Evolutionary conservation across 2,113 vertebrate genomes (phyloP).

Genomic region (Rhea pennata): DNA sequence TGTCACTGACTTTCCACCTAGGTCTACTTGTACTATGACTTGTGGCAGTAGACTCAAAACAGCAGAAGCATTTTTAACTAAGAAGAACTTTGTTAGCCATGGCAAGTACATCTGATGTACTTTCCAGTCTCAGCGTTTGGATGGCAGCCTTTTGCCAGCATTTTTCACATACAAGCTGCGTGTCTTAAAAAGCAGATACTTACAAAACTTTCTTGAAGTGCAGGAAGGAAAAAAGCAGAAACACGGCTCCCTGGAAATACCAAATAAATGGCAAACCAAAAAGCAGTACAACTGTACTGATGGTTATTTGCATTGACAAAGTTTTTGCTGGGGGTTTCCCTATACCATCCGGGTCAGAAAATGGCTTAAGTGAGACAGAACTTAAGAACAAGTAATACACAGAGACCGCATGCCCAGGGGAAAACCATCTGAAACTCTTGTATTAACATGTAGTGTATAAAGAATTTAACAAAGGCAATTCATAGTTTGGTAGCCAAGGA

Average conservation of each 20-base stretch:
- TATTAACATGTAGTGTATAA: conserved; percentile 3
- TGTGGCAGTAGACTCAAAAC: background rate
- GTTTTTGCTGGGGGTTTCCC: conserved; percentile 2
- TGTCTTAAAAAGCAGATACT: background rate
- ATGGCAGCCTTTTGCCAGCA: background rate
- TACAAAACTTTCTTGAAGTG: background rate
- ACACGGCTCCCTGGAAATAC: background rate
- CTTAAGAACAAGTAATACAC: background rate
- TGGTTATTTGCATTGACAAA: background rate
- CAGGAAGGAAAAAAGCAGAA: background rate
- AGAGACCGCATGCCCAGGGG: background rate
- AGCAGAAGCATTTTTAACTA: background rate
- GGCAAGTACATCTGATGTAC: background rate
- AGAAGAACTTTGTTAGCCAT: background rate
- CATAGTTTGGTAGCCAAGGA: background rate
- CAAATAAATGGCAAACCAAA: background rate
- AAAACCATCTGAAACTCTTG: background rate
- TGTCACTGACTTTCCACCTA: background rate
- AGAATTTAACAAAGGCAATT: background rate
- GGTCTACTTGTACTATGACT: background rate
- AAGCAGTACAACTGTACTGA: background rate
- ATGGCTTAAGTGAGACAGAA: background rate
- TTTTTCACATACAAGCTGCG: background rate
- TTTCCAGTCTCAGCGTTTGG: background rate
- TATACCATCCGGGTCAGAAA: background rate